phyloP scores from a whole-genome alignment of 2,888 invertebrate genomes.

The Saturnia japonica region DNA sequence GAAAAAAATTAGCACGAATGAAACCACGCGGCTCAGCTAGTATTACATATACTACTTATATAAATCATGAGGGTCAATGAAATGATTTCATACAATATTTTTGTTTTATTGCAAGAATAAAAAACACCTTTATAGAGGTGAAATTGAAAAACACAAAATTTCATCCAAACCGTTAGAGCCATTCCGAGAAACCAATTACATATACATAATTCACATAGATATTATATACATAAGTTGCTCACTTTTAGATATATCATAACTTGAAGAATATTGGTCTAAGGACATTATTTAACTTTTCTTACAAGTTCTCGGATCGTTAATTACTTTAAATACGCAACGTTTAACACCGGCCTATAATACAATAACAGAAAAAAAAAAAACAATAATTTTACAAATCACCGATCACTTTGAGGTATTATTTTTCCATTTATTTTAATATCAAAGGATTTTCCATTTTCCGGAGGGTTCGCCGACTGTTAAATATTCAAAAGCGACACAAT shows the following conservation, averaged over 20 bases:
- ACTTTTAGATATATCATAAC: not conserved
- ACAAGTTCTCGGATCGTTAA: not conserved
- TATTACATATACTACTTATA: no score
- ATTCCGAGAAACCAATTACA: no score
- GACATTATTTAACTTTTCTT: not conserved
- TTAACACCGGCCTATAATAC: not conserved
- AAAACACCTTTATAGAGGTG: no score
- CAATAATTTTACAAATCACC: not conserved
- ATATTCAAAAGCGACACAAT: not conserved
- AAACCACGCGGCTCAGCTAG: no score
- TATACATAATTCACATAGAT: not conserved
- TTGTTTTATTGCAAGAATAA: no score
- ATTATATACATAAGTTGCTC: no score
- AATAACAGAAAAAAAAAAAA: not conserved
- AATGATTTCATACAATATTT: no score
- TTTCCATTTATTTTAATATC: not conserved
- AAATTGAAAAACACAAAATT: no score
- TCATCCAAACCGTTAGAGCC: no score
- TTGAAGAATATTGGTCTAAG: not conserved
- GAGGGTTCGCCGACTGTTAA: not conserved
- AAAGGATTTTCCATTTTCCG: not conserved
- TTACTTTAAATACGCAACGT: not conserved
- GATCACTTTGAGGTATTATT: not conserved
- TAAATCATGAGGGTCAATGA: no score
- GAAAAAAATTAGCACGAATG: no score